These are phyloP conservation scores for Zhengitettix transpicula DNA, from an alignment of 2,888 invertebrate species.

Conservation along the genomic window DNA sequence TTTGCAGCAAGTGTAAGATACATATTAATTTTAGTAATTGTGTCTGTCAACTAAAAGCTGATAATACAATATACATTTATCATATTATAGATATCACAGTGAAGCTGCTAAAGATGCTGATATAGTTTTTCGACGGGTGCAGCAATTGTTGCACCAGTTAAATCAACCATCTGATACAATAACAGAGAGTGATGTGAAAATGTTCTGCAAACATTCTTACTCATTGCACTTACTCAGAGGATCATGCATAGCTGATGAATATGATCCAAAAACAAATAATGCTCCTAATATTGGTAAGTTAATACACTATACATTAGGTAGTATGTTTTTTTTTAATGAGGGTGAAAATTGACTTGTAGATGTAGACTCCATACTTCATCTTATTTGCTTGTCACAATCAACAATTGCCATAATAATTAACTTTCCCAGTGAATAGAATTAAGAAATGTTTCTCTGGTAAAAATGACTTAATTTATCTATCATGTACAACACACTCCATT, in stretches of 20 bases:
- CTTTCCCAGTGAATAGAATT: too few relatives aligned
- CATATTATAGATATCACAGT: constrained; percentile 43
- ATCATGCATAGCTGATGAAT: constrained; percentile 60
- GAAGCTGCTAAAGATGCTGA: constrained; percentile 73
- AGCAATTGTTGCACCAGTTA: constrained; percentile 60
- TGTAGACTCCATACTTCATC: too few relatives aligned
- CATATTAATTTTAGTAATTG: not conserved
- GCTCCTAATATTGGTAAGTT: constrained; percentile 10
- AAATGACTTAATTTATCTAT: too few relatives aligned
- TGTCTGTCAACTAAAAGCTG: not conserved
- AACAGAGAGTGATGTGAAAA: constrained; percentile 61
- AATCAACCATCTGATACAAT: constrained; percentile 58
- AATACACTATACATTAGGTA: not conserved
- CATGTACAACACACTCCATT: too few relatives aligned
- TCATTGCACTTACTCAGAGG: constrained; percentile 67
- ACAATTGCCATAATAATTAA: too few relatives aligned
- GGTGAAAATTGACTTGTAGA: too few relatives aligned
- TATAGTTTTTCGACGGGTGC: constrained; percentile 61
- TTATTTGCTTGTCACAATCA: too few relatives aligned
- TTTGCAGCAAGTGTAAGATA: constrained; percentile 60
- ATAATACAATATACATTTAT: not conserved
- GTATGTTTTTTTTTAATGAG: too few relatives aligned
- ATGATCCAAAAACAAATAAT: constrained; percentile 41
- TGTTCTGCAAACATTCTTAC: constrained; percentile 77
- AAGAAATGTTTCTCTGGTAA: too few relatives aligned